A percentile compares a stretch with the other conserved stretches of the same genome.
Evolutionary conservation across 2,888 invertebrate species (phyloP).

Genomic region (Chymomyza amoena): DNA sequence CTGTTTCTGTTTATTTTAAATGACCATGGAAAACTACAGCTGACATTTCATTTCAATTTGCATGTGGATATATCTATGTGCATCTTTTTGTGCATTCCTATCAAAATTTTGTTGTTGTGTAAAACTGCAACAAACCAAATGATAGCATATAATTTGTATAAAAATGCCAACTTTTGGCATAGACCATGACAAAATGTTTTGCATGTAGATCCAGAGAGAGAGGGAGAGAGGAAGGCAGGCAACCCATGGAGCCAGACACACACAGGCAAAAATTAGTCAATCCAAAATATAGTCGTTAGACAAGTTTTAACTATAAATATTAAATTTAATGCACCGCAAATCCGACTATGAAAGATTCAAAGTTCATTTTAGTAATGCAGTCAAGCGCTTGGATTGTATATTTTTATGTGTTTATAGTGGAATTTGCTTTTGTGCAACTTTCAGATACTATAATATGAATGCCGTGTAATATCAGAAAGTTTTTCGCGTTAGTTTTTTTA

Average conservation of each 20-base stretch:
- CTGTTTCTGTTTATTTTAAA: constrained; percentile 32
- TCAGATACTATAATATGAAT: no score
- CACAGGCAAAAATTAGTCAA: constrained; percentile 6
- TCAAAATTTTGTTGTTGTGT: constrained; percentile 15
- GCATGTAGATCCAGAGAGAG: constrained; percentile 6
- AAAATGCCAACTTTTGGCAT: constrained; percentile 11
- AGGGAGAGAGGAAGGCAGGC: neutral
- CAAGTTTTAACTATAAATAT: constrained; percentile 33
- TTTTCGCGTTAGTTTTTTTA: no score
- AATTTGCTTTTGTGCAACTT: no score
- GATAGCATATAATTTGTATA: neutral
- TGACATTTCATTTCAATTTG: constrained; percentile 1
- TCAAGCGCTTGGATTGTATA: no score
- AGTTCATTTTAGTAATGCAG: constrained; percentile 52
- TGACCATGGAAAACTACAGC: constrained; percentile 11
- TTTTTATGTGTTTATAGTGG: no score
- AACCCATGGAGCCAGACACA: neutral
- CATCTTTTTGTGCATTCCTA: neutral
- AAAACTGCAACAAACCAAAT: constrained; percentile 22
- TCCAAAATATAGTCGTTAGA: neutral
- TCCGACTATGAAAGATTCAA: constrained; percentile 63
- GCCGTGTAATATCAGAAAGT: no score
- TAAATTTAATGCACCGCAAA: constrained; percentile 70
- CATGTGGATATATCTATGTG: neutral
- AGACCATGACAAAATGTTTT: constrained; percentile 36